A percentile compares a stretch with the other conserved stretches of the same genome.
These are phyloP conservation scores for Hirtodrosophila confusa DNA, from an alignment of 2,888 invertebrate genomes.

Conservation along the genomic window DNA sequence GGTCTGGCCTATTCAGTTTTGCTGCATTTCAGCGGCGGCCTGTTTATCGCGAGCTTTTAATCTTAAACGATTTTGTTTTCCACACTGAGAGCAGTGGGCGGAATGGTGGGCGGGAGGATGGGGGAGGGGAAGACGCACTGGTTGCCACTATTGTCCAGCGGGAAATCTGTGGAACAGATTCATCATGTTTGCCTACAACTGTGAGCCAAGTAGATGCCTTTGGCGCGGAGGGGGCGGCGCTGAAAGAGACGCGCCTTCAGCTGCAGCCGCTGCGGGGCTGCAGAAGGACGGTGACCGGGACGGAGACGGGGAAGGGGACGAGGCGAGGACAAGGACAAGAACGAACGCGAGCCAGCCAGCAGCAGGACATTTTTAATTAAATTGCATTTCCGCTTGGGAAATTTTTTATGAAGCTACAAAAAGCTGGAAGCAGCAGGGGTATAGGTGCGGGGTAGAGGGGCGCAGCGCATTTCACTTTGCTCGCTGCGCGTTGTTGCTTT, in stretches of 20 bases:
- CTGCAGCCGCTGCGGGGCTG: conserved; percentile 13
- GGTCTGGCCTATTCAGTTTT: conserved; percentile 43
- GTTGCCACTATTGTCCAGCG: conserved; percentile 65
- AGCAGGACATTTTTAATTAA: conserved; percentile 82
- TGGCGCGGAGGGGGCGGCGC: conserved; percentile 5
- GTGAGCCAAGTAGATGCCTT: conserved; percentile 56
- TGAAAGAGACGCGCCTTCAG: conserved; percentile 27
- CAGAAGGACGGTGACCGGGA: conserved; percentile 7
- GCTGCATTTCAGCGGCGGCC: conserved; percentile 55
- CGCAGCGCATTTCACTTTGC: conserved; percentile 54
- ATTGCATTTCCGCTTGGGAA: conserved; percentile 82
- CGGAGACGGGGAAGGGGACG: conserved; percentile 11
- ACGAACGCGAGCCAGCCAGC: conserved; percentile 52
- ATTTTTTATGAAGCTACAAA: conserved; percentile 80
- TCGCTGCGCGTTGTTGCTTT: conserved; percentile 62
- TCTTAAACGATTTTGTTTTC: conserved; percentile 74
- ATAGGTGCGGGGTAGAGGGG: neutral
- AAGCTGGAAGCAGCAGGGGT: conserved; percentile 28
- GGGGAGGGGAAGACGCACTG: conserved; percentile 1
- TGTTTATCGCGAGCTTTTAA: conserved; percentile 73
- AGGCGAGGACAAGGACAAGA: conserved; percentile 9
- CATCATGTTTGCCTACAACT: conserved; percentile 79
- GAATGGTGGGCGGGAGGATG: neutral
- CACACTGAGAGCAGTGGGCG: conserved; percentile 7
- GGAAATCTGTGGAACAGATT: conserved; percentile 77